Base-by-base conservation (phyloP, 2,797 vertebrate genomes). In the Myripristis jacobus region DNA sequence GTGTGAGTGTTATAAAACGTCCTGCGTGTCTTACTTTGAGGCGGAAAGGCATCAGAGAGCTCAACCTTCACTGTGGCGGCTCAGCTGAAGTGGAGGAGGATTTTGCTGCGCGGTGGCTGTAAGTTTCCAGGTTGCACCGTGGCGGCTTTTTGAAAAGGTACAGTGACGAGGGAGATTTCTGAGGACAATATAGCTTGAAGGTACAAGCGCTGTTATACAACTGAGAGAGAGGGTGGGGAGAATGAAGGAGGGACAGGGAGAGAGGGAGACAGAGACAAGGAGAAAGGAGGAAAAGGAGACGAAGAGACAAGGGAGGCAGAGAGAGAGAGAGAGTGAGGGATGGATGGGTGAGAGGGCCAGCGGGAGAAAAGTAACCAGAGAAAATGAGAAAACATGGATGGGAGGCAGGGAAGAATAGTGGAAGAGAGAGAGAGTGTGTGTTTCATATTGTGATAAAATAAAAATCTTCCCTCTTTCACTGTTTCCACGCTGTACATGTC, bases 111-210 rank as follows among this genome's bases (percentile, higher is more conserved):
- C 25, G 11, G 25, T 60, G 44, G 55, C 54, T 74, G 44, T 63
- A 31, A 73, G 43, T 66, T 67, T 83, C 70, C 65, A 29, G 58
- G 56, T 72, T 56, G 48, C 13, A 50, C 3, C 13, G 12, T 22
- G 12, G 47, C 13, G 16, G 18, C 12, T 55, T 48, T 70, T 70
- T 71, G 64, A 62, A 80, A 81, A 71, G 60, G 60, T 74, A 48
- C 58, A 73, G 64, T 29, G 19, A 43, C 50, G 62, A 54, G 6
- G 56, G 36, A 73, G 73, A 68, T 80, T 59, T 79, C 60, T 61
- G 18, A 78, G 66, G 58, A 85, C 75, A 78, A 24, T 66, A 52
- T 72, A 44, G 63, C 73, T 81, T 50, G 22, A 4, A 82, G 73
- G 65, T 47, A 56, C 24, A 68, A 79, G 62, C 46, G 18, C 41